Evolutionary conservation across 2,797 vertebrate genomes (phyloP), one percentile per base, ranked within the genome.

Genomic region (Sciaenops ocellatus): DNA sequence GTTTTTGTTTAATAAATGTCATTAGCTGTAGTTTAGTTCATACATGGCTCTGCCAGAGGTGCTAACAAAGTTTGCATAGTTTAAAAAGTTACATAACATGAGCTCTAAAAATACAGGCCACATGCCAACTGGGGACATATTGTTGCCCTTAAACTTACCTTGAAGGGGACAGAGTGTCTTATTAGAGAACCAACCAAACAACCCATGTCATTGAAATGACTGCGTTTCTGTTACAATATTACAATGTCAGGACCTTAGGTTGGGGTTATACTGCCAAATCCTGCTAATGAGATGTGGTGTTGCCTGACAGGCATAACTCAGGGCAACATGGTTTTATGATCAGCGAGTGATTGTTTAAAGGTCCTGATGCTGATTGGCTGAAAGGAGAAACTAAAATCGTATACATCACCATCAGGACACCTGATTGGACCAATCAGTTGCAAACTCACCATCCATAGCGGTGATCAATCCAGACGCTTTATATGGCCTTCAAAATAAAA

Each of bases 391-490:
- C 22, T 6, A n/a, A 52, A 46, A 6, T 18, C 15, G 5, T 48
- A 51, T 5, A 54, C 6, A 4, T 60, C 12, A 47, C 17, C 42
- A 64, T 54, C 6, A 18, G 16, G 18, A 13, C 3, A 15, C 66
- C n/a, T 84, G 68, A 89, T 82, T 88, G 74, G 86, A 50, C 38
- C 13, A 70, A 26, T 0, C 17, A 30, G 55, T 0, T 28, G 51
- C 54, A 18, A 66, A 44, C 1, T 0, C 9, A 3, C 12, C 1
- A 0, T 10, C 3, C 1, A 54, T 13, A 69, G 2, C 8, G 0
- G 1, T 1, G 26, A 48, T 2, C 7, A 30, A 55, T 72, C 11
- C 75, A 63, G 71, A 75, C 1, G 13, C 46, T n/a, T 3, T 10
- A 38, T 6, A 1, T 18, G 6, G 3, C 18, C 5, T 59, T 22